A percentile compares a stretch with the other conserved stretches of the same genome.
Conservation (phyloP, 2,797 vertebrate genomes). For the Acipenser oxyrinchus region DNA sequence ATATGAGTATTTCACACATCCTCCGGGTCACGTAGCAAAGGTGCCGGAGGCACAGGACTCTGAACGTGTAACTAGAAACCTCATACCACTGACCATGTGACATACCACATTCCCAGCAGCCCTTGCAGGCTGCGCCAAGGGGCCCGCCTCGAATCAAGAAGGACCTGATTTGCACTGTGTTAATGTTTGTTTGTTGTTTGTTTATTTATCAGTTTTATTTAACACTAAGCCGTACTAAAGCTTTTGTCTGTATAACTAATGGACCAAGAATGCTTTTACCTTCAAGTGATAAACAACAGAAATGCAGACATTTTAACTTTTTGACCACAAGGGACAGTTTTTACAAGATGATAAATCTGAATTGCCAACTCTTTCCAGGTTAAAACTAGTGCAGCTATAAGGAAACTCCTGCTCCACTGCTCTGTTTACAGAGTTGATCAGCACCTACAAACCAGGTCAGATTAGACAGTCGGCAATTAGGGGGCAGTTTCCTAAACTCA, state of each 20-base stretch:
- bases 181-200: conserved; percentile 25
- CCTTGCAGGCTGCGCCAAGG: conserved; percentile 23
- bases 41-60: background rate
- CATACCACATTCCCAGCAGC: conserved; percentile 21
- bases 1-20: background rate
- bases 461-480: too few relatives aligned
- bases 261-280: conserved; percentile 21
- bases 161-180: conserved; percentile 39
- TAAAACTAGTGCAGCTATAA: too few relatives aligned
- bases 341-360: background rate
- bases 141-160: conserved; percentile 25
- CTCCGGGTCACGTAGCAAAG: background rate
- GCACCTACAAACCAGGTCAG: too few relatives aligned
- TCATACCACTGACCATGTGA: background rate
- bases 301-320: conserved; percentile 14
- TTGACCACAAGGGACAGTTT: conserved; percentile 11
- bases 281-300: conserved; percentile 26
- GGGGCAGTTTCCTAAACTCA: too few relatives aligned
- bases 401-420: too few relatives aligned
- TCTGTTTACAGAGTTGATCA: too few relatives aligned
- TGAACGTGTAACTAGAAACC: background rate
- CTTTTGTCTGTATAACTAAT: conserved; percentile 28
- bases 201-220: background rate
- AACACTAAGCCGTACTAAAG: conserved; percentile 26
- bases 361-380: too few relatives aligned